Evolutionary conservation across 2,888 invertebrate genomes (phyloP).

Genomic region (Perdita meconis): DNA sequence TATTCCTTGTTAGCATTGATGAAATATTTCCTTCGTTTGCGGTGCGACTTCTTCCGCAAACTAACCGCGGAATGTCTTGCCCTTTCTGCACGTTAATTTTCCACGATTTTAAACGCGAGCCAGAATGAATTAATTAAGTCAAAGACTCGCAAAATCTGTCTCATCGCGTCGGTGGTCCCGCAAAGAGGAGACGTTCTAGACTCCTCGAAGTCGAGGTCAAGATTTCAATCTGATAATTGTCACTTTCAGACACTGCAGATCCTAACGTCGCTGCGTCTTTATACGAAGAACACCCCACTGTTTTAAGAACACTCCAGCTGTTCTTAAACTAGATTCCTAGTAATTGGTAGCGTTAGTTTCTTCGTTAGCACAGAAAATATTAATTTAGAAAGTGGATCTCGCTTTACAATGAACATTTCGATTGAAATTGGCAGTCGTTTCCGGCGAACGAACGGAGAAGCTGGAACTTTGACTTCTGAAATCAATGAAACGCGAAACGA

Average conservation of each 20-base stretch:
- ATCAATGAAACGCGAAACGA: background rate
- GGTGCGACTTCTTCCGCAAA: conserved; percentile 10
- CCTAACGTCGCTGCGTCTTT: background rate
- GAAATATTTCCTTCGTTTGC: conserved; percentile 57
- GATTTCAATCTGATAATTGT: conserved; percentile 63
- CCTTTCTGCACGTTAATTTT: conserved; percentile 34
- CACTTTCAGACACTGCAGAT: conserved; percentile 19
- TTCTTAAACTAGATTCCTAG: conserved; percentile 7
- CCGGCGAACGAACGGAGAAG: background rate
- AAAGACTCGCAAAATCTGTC: conserved; percentile 45
- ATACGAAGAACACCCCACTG: conserved; percentile 14
- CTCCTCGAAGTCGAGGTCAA: conserved; percentile 37
- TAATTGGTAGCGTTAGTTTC: conserved; percentile 29
- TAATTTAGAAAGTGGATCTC: conserved; percentile 8
- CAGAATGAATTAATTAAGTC: conserved; percentile 63
- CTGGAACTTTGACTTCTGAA: background rate
- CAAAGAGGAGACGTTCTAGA: conserved; percentile 22
- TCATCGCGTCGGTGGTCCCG: background rate
- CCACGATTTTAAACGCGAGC: conserved; percentile 22
- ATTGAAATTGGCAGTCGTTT: background rate
- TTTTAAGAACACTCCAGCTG: conserved; percentile 42
- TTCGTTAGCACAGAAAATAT: background rate
- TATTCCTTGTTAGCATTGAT: conserved; percentile 40
- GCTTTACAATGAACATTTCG: background rate
- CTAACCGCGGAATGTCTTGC: background rate